These are phyloP conservation scores for Carapus acus DNA, from an alignment of 2,797 vertebrate species.

Conservation along the genomic window DNA sequence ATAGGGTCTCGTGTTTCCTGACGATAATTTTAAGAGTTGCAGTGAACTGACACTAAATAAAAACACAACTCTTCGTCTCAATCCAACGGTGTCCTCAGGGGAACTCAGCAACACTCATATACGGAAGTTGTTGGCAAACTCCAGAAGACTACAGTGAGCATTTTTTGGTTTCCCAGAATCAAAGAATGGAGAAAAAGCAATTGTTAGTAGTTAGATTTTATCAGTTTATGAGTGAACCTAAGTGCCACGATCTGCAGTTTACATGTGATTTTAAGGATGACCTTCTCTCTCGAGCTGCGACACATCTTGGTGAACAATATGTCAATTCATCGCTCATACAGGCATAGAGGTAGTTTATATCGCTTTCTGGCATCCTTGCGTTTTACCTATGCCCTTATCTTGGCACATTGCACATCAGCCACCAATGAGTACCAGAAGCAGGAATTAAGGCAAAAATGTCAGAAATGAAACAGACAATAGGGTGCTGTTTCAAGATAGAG, in stretches of 20 bases:
- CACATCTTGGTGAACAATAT: slow-evolving; percentile 37
- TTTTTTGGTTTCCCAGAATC: not conserved
- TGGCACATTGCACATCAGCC: slow-evolving; percentile 47
- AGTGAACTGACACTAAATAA: no score
- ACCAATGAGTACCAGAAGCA: slow-evolving; percentile 38
- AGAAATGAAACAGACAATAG: slow-evolving; percentile 46
- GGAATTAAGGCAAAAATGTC: slow-evolving; percentile 54
- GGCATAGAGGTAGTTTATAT: slow-evolving; percentile 61
- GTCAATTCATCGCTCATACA: slow-evolving; percentile 48
- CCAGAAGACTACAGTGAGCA: not conserved
- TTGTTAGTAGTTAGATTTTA: slow-evolving; percentile 43
- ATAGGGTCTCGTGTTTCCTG: no score
- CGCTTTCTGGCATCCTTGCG: slow-evolving; percentile 41
- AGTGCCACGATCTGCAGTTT: slow-evolving; percentile 40
- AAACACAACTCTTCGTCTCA: no score
- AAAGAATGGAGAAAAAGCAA: slow-evolving; percentile 23
- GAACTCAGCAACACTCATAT: not conserved
- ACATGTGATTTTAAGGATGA: slow-evolving; percentile 36
- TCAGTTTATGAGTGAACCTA: slow-evolving; percentile 38
- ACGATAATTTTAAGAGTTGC: no score
- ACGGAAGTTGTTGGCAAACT: no score
- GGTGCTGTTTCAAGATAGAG: slow-evolving; percentile 48
- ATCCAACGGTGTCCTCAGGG: no score
- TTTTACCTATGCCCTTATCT: slow-evolving; percentile 44
- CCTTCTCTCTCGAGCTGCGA: slow-evolving; percentile 48